Percentiles rank a stretch among this genome's conserved stretches.
Conservation (phyloP, 2,888 invertebrate genomes). For the Leptopilina drosophilae region DNA sequence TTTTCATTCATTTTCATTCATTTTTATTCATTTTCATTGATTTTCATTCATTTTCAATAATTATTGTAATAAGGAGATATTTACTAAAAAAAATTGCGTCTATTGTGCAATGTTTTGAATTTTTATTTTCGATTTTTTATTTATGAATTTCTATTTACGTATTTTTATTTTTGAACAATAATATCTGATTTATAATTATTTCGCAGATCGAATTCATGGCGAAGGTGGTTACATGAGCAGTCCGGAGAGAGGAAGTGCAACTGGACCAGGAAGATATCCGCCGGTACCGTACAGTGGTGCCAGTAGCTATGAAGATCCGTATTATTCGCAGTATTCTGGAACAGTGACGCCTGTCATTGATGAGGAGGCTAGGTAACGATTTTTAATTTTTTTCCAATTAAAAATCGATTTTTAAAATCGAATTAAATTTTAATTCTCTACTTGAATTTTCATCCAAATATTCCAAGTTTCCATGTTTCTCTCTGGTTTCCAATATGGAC, state of each 20-base stretch:
- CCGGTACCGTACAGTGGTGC: conserved; percentile 79
- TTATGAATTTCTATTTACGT: neutral
- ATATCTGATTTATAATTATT: neutral
- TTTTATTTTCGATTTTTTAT: no score
- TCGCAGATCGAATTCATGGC: conserved; percentile 76
- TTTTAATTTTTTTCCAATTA: no score
- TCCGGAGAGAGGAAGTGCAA: conserved; percentile 85
- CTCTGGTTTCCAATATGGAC: no score
- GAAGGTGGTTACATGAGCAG: conserved; percentile 91
- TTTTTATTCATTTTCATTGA: neutral
- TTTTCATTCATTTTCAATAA: no score
- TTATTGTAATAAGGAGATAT: no score
- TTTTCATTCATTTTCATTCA: no score
- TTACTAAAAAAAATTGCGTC: no score
- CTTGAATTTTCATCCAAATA: no score
- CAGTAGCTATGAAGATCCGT: conserved; percentile 90
- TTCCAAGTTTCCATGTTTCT: no score
- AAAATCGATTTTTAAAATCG: no score
- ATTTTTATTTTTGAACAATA: conserved; percentile 1
- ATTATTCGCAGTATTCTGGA: conserved; percentile 89
- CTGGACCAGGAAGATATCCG: conserved; percentile 71
- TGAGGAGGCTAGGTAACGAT: conserved; percentile 87
- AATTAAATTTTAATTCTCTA: no score
- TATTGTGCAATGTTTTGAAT: no score
- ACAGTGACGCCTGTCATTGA: conserved; percentile 94